These are phyloP conservation scores for Anneissia japonica DNA, from an alignment of 35 echinoderm and acorn worm species.

Conservation along the genomic window DNA sequence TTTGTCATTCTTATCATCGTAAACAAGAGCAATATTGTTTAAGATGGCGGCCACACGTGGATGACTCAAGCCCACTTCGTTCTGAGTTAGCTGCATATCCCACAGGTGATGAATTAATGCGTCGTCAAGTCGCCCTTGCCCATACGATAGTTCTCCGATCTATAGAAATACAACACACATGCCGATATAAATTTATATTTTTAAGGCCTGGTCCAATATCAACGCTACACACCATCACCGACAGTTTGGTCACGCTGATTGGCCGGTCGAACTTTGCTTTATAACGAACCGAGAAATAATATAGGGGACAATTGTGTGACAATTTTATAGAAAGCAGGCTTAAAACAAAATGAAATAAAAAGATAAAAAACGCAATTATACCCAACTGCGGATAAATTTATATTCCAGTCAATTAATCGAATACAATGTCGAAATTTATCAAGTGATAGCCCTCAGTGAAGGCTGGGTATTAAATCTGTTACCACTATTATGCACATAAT, in stretches of 20 bases:
- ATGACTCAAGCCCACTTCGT: constrained; percentile 62
- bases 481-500: too few relatives aligned
- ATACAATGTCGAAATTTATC: too few relatives aligned
- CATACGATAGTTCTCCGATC: constrained; percentile 79
- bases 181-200: not conserved
- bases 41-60: constrained; percentile 74
- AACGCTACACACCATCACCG: not conserved
- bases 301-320: too few relatives aligned
- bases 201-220: not conserved
- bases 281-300: not conserved
- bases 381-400: too few relatives aligned
- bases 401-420: too few relatives aligned
- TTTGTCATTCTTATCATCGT: constrained; percentile 75
- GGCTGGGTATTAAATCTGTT: too few relatives aligned
- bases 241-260: not conserved
- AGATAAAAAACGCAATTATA: too few relatives aligned
- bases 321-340: too few relatives aligned
- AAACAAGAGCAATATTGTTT: constrained; percentile 72
- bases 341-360: too few relatives aligned
- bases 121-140: constrained; percentile 65
- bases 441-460: too few relatives aligned
- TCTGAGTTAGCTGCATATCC: constrained; percentile 70
- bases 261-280: not conserved
- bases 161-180: constrained; percentile 2
- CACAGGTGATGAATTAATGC: constrained; percentile 45